Conservation (phyloP, 2,113 vertebrate species). For the Microtus montanus region DNA sequence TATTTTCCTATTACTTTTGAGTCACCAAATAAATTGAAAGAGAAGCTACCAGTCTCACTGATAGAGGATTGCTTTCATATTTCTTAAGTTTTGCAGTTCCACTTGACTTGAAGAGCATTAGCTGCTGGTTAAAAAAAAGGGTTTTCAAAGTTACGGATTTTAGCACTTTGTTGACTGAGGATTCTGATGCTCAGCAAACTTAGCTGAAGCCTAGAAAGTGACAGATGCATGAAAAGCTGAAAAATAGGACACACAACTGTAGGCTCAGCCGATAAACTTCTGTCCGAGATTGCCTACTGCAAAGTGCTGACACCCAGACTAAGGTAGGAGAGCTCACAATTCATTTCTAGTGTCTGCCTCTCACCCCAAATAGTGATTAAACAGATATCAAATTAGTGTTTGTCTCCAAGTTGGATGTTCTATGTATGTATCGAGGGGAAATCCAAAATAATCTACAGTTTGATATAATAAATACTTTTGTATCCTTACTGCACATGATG, state of each 20-base stretch:
- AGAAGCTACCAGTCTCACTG: conserved; percentile 74
- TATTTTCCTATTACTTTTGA: conserved; percentile 79
- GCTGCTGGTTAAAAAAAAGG: conserved; percentile 65
- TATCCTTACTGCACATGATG: not conserved
- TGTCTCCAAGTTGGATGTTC: not conserved
- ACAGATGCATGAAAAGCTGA: conserved; percentile 58
- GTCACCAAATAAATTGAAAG: conserved; percentile 80
- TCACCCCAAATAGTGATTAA: not conserved
- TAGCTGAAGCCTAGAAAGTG: conserved; percentile 63
- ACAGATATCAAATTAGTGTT: not conserved
- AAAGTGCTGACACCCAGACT: conserved; percentile 44
- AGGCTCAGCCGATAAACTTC: conserved; percentile 62
- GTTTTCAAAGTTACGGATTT: conserved; percentile 72
- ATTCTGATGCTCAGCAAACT: conserved; percentile 61
- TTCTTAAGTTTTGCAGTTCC: conserved; percentile 82
- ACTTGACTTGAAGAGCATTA: conserved; percentile 78
- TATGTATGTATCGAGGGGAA: not conserved
- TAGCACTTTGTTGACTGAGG: conserved; percentile 66
- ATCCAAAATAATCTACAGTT: not conserved
- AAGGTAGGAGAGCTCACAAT: conserved; percentile 28
- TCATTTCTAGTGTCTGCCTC: not conserved
- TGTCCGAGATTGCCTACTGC: conserved; percentile 38
- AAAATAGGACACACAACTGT: conserved; percentile 65
- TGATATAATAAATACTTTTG: not conserved
- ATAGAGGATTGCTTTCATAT: conserved; percentile 80